phyloP scores from a whole-genome alignment of 2,797 vertebrate genomes.

The Epinephelus coioides region DNA sequence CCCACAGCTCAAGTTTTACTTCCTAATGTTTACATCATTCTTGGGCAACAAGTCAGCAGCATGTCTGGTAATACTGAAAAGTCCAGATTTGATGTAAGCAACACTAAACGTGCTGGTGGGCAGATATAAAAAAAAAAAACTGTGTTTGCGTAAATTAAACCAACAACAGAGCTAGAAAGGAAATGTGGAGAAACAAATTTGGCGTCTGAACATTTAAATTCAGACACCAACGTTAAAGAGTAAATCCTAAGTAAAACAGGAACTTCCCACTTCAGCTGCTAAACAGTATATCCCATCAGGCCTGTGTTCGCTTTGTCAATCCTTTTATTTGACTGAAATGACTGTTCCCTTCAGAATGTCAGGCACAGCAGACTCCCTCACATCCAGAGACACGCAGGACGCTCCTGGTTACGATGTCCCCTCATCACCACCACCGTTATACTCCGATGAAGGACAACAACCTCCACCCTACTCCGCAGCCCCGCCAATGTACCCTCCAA shows the following conservation, averaged over 20 bases:
- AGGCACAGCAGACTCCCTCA: slow-evolving; percentile 12
- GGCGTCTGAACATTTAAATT: too few relatives aligned
- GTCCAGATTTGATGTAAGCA: neutral
- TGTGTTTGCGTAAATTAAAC: neutral
- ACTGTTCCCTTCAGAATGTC: slow-evolving; percentile 67
- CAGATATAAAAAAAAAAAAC: too few relatives aligned
- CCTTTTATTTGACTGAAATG: neutral
- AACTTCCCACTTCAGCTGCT: slow-evolving; percentile 1
- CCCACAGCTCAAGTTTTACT: slow-evolving; percentile 31
- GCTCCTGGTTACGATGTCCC: neutral
- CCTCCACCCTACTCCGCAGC: slow-evolving; percentile 60
- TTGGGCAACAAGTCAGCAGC: neutral
- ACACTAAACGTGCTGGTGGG: neutral
- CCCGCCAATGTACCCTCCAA: neutral
- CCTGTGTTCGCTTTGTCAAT: too few relatives aligned
- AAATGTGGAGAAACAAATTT: too few relatives aligned
- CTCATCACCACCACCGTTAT: neutral
- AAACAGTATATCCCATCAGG: neutral
- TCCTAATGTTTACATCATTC: neutral
- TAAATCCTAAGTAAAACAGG: too few relatives aligned
- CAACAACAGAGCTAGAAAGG: neutral
- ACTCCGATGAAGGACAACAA: slow-evolving; percentile 24
- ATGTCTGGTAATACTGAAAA: neutral
- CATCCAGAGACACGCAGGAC: neutral
- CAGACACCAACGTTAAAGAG: too few relatives aligned